Base-by-base conservation (phyloP, 92 coral and sea anemone genomes). In the Palythoa caribaeorum region DNA sequence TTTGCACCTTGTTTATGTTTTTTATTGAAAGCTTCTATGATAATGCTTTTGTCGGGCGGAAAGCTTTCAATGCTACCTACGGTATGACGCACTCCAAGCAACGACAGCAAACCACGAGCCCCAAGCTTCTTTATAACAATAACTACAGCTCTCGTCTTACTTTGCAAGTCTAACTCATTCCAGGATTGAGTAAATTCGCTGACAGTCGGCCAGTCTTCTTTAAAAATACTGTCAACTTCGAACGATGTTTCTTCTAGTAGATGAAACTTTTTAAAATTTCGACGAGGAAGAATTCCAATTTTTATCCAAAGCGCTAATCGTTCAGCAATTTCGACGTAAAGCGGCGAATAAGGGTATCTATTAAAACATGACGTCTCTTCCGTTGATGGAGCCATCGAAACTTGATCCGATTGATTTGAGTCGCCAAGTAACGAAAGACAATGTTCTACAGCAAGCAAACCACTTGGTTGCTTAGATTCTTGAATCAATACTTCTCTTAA, bases 81-180 rank as follows among this genome's bases (percentile, higher is more conserved):
- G 1, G 99, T 96, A n/a, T 90, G 96, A 4, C 98, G 91, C 48
- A 96, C 89, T 21, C 97, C 94, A 19, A 96, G 80, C 87, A 96
- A 83, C 91, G 93, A 94, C 73, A 95, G 87, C 77, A 94, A 69
- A 17, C 92, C 92, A 77, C 95, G 90, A 0, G 62, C 55, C 16
- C 92, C 92, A 66, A 96, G 92, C 13, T 60, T 72, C 66, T 81
- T 79, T 60, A 96, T 36, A 12, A 94, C 35, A 63, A 48, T 44
- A 0, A 38, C 35, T 35, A 93, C 38, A 10, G 77, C 76, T 3
- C n/a, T 40, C 16, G 48, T 65, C 77, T 86, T 94, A 44, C 87
- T 90, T 3, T 73, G 83, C 14, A 65, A 60, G 28, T 89, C 52
- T 50, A 81, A 78, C 3, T 14, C 66, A 19, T 73, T 44, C 96